phyloP scores from a whole-genome alignment of 2,888 invertebrate genomes.

The Andrena trimmerana region DNA sequence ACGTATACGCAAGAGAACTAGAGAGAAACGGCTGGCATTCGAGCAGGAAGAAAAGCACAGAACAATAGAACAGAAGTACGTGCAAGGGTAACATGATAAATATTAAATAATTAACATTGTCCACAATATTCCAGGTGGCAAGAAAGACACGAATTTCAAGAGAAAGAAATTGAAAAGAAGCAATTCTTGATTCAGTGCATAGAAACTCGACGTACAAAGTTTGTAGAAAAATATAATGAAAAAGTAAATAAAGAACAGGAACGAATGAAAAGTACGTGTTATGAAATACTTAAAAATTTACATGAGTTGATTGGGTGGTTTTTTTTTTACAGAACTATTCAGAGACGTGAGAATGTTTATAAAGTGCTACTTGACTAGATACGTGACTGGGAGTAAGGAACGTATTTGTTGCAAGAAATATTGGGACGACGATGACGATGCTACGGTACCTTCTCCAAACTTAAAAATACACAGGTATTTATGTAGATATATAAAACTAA shows the following conservation, averaged over 20 bases:
- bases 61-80: slow-evolving; percentile 72
- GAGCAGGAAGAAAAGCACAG: slow-evolving; percentile 63
- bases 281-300: background rate
- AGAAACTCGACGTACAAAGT: slow-evolving; percentile 66
- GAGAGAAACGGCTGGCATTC: slow-evolving; percentile 54
- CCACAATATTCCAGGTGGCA: slow-evolving; percentile 74
- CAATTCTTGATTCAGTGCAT: slow-evolving; percentile 64
- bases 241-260: slow-evolving; percentile 71
- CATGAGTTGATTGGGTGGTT: background rate
- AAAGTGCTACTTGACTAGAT: slow-evolving; percentile 69
- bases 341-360: slow-evolving; percentile 65
- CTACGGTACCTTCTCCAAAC: slow-evolving; percentile 29
- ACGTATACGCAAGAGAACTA: slow-evolving; percentile 62
- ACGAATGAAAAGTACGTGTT: slow-evolving; percentile 71
- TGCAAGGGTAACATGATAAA: slow-evolving; percentile 10
- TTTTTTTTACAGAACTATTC: slow-evolving; percentile 64
- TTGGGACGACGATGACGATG: background rate
- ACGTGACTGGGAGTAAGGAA: slow-evolving; percentile 39
- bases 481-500: background rate
- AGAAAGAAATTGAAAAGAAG: slow-evolving; percentile 71
- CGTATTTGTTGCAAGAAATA: slow-evolving; percentile 69
- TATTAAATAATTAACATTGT: slow-evolving; percentile 71
- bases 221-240: slow-evolving; percentile 75
- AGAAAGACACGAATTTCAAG: slow-evolving; percentile 70
- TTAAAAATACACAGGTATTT: background rate